Evolutionary conservation across 2,888 invertebrate species (phyloP), one percentile per base, ranked within the genome.

Genomic region (Sceliomorpha sp.): DNA sequence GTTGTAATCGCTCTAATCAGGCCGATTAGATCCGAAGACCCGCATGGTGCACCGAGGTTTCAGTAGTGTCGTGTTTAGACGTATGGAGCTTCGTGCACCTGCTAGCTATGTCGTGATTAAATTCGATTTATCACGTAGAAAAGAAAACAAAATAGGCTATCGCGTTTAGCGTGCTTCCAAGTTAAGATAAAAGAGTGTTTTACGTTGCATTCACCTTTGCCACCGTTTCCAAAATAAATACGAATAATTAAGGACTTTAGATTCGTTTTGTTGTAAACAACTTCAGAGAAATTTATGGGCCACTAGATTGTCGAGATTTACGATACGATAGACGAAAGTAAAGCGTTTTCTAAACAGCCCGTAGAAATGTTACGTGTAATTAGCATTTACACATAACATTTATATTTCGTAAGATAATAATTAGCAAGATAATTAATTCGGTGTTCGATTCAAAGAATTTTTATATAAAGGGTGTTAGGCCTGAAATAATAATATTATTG

Each of bases 1-100:
- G 88, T 45, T 10, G 37, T 51, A 56, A 64, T 55, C 50, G 50
- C 44, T 51, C 53, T 58, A 69, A 69, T 69, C 63, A 63, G 56
- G 64, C 45, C 56, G 48, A 60, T 60, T 56, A 56, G 55, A 60
- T 56, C 44, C 14, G 70, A 70, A 70, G 64, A 70, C 64, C 70
- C 47, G 51, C 64, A 26, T 48, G 39, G 39, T 39, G 50, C 44
- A 10, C 27, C 50, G 47, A 70, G 64, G 64, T 70, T 70, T 70
- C 60, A 53, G 36, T 39, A 53, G n/a, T 14, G 56, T 51, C 45
- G 36, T 27, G 60, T 56, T 68, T 56, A 50, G 37, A 48, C 47
- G 39, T 15, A 36, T 20, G 24, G 29, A 53, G 53, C 60, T 39
- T 63, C 42, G 31, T 24, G 26, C 34, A 10, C 47, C 27, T 34